Evolutionary conservation across 2,113 vertebrate species (phyloP).

Genomic region (Ariopsis seemanni): DNA sequence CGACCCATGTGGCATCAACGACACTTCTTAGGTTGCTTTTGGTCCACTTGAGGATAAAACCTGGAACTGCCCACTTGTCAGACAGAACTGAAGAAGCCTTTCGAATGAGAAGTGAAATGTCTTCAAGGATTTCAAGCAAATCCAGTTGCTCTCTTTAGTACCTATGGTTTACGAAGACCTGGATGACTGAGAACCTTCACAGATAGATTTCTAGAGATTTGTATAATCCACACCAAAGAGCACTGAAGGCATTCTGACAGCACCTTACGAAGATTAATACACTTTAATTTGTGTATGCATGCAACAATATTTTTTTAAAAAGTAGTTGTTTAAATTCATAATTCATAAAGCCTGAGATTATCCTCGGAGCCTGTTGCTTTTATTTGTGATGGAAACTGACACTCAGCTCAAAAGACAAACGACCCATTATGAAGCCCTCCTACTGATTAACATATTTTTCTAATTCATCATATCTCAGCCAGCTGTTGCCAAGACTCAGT

Average conservation of each 20-base stretch:
- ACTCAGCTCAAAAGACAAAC: conserved; percentile 50
- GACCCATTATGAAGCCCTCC: conserved; percentile 65
- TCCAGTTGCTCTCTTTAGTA: no score
- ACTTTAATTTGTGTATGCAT: background rate
- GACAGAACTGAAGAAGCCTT: no score
- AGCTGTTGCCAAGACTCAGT: conserved; percentile 70
- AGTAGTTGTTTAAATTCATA: no score
- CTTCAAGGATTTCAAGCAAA: no score
- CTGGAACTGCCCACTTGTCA: no score
- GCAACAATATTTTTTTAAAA: background rate
- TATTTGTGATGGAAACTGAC: conserved; percentile 55
- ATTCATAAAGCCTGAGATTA: background rate
- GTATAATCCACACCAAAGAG: background rate
- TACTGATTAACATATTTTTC: conserved; percentile 72
- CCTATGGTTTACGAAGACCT: no score
- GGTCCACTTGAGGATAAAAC: no score
- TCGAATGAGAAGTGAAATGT: no score
- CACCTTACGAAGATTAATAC: no score
- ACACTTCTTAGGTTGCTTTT: no score
- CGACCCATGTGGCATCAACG: no score
- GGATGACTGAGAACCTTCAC: no score
- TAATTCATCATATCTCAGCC: conserved; percentile 71
- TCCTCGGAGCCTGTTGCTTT: background rate
- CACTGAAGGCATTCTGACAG: background rate
- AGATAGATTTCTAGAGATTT: background rate